Evolutionary conservation across 2,888 invertebrate genomes (phyloP), one percentile per base, ranked within the genome.

Genomic region (Phasia obesa): DNA sequence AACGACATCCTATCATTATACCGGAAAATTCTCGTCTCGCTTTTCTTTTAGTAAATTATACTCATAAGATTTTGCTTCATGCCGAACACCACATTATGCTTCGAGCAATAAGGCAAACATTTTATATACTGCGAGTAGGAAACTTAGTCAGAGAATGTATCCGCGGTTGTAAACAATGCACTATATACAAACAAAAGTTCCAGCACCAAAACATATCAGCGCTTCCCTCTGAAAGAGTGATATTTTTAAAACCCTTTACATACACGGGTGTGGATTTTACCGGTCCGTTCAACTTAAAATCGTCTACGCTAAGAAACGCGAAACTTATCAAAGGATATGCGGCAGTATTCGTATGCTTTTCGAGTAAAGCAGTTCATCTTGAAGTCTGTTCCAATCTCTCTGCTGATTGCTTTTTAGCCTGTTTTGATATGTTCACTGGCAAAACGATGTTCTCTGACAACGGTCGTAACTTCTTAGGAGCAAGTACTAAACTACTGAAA

Each of bases 1-100:
- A 42, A 42, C 42, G 11, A 42, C 27, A 27, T 6, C 27, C 27
- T 3, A 27, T 27, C 27, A 44, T 44, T 17, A 44, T 44, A 15
- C 44, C 44, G 5, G 44, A 44, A 13, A 44, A 44, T 17, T 44
- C 25, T n/a, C 25, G 25, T n/a, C 25, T 53, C 4, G 53, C 25
- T 11, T 21, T 6, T 25, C 53, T 25, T 25, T 21, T 53, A 15
- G 53, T 53, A 5, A 25, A n/a, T n/a, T 53, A 53, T 4, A 25
- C 53, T 25, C n/a, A 53, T 53, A 2, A 53, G 25, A 53, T 25
- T 25, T 23, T 53, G 11, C 53, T 53, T 25, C 53, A 53, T 53
- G 53, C 21, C 15, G 53, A 27, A 27, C 27, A 27, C 27, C 27
- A 27, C 27, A 27, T 27, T 27, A 27, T 27, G 27, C 27, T 27